Conservation (phyloP, 2,797 vertebrate species). For the Eutrigla gurnardus region DNA sequence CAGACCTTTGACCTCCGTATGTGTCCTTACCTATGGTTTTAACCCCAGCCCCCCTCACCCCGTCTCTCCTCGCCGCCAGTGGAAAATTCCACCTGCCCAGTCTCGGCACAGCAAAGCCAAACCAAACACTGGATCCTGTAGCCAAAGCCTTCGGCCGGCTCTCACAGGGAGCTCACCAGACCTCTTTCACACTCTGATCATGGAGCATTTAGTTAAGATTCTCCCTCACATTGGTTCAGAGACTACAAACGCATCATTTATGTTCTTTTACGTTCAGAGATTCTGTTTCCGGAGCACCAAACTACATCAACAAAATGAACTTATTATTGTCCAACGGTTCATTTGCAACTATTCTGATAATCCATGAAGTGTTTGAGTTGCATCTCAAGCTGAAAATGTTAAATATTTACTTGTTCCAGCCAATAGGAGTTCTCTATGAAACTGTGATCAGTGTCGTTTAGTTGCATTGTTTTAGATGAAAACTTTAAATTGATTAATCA, state of each 20-base stretch:
- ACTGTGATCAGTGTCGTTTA: neutral
- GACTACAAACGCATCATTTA: neutral
- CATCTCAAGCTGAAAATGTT: neutral
- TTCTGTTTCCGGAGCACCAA: slow-evolving; percentile 1
- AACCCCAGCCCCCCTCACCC: neutral
- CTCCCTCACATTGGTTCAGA: slow-evolving; percentile 7
- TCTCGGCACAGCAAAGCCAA: slow-evolving; percentile 57
- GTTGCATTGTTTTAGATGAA: neutral
- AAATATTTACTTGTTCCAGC: slow-evolving; percentile 1
- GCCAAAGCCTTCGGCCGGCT: slow-evolving; percentile 26
- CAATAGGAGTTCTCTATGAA: neutral
- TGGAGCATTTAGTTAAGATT: neutral
- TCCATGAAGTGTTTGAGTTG: neutral
- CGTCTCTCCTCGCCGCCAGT: slow-evolving; percentile 29
- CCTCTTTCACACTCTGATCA: slow-evolving; percentile 41
- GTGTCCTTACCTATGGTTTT: slow-evolving; percentile 10
- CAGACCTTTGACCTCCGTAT: neutral
- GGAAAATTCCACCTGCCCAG: slow-evolving; percentile 78
- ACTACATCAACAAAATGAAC: neutral
- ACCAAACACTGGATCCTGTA: slow-evolving; percentile 58
- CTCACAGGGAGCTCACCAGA: slow-evolving; percentile 25
- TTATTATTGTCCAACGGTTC: neutral
- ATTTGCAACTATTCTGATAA: slow-evolving; percentile 10
- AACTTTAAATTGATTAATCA: neutral
- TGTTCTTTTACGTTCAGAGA: neutral